Evolutionary conservation across 2,113 vertebrate species (phyloP).

Genomic region (Microtus ochrogaster): DNA sequence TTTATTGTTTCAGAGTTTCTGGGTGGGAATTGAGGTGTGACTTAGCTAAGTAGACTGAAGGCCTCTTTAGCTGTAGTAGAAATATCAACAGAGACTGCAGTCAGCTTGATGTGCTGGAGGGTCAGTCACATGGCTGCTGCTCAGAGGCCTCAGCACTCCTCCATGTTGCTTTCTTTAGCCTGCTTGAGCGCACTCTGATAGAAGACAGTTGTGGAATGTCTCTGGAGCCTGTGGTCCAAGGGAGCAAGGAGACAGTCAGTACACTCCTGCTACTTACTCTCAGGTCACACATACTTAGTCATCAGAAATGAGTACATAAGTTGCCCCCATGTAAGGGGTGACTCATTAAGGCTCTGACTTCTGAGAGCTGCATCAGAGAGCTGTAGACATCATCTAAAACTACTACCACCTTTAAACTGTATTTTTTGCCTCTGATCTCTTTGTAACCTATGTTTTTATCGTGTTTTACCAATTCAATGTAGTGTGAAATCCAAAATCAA

Average conservation of each 20-base stretch:
- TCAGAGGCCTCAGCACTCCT: neutral
- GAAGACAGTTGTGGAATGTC: neutral
- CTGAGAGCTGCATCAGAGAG: neutral
- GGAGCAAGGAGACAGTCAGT: neutral
- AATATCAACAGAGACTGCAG: neutral
- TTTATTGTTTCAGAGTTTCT: conserved; percentile 2
- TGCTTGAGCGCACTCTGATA: neutral
- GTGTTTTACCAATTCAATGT: neutral
- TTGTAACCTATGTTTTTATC: neutral
- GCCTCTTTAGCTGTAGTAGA: neutral
- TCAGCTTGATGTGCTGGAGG: neutral
- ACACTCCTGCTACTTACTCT: neutral
- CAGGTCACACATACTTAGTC: neutral
- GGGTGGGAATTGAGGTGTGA: neutral
- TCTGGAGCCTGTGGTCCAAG: neutral
- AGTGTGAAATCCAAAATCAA: neutral
- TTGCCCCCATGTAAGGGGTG: neutral
- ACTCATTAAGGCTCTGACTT: neutral
- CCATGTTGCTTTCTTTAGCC: neutral
- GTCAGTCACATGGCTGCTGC: neutral
- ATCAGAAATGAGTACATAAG: neutral
- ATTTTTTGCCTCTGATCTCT: conserved; percentile 40
- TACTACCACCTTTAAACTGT: neutral
- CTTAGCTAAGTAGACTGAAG: neutral
- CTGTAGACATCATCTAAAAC: conserved; percentile 22